Evolutionary conservation across 37 sponge, comb jelly and placozoan genomes (phyloP).

Genomic region (Eunapius fragilis): DNA sequence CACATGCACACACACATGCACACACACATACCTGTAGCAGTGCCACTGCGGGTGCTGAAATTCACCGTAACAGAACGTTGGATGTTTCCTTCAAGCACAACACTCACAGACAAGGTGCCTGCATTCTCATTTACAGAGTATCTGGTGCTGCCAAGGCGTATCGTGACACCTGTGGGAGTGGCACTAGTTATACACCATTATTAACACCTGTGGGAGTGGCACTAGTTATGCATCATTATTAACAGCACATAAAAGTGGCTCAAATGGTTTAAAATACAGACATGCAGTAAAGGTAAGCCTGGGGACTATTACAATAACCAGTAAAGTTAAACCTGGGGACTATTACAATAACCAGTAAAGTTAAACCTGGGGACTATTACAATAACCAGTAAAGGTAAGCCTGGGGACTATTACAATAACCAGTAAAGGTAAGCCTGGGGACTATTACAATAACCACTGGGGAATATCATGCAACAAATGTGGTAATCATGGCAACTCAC

Average conservation of each 20-base stretch:
- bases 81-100: not conserved
- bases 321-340: too few relatives aligned
- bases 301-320: too few relatives aligned
- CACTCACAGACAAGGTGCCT: not conserved
- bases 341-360: too few relatives aligned
- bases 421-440: too few relatives aligned
- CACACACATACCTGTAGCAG: constrained; percentile 2
- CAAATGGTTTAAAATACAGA: too few relatives aligned
- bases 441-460: not conserved
- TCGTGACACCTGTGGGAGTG: not conserved
- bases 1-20: not conserved
- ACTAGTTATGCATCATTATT: too few relatives aligned
- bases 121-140: constrained; percentile 18
- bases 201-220: too few relatives aligned
- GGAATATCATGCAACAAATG: not conserved
- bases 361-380: too few relatives aligned
- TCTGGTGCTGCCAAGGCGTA: not conserved
- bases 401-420: too few relatives aligned
- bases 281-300: too few relatives aligned
- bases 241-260: too few relatives aligned
- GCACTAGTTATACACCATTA: not conserved
- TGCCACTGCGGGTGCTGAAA: constrained; percentile 34
- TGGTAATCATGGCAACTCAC: not conserved
- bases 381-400: too few relatives aligned
- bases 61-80: not conserved